Conservation (phyloP, 2,888 invertebrate species). For the Iphiclides podalirius region DNA sequence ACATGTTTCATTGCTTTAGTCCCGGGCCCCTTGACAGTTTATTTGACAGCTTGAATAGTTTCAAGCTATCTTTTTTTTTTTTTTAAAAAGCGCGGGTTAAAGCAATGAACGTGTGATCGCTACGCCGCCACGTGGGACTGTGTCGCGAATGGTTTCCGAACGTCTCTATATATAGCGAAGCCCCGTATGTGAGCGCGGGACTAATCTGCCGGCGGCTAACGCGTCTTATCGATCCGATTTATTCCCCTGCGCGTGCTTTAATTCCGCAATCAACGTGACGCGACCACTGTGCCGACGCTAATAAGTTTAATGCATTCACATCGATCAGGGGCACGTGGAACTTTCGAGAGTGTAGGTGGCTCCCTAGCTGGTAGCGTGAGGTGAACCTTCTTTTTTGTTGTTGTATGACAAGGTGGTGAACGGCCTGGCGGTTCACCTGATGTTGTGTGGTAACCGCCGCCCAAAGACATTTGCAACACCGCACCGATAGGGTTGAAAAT, state of each 20-base stretch:
- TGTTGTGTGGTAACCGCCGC: too few species aligned
- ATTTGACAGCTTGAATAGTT: conserved; percentile 19
- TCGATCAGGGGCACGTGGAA: too few species aligned
- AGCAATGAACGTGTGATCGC: conserved; percentile 66
- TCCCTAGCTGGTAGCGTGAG: too few species aligned
- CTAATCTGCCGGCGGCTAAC: conserved; percentile 24
- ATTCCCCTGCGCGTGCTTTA: conserved; percentile 12
- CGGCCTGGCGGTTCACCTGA: too few species aligned
- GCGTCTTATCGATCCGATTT: conserved; percentile 36
- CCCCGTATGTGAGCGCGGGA: conserved; percentile 18
- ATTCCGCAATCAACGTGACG: too few species aligned
- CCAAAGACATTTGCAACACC: too few species aligned
- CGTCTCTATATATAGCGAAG: conserved; percentile 18
- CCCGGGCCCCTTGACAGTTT: conserved; percentile 42
- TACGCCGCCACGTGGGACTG: conserved; percentile 23
- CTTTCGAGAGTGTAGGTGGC: too few species aligned
- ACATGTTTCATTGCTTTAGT: conserved; percentile 77
- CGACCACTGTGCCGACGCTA: too few species aligned
- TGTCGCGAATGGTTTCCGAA: conserved; percentile 10
- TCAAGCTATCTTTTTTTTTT: conserved; percentile 26
- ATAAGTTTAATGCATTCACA: too few species aligned
- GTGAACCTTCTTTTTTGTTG: too few species aligned
- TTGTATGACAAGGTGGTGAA: too few species aligned
- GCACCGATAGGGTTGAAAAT: too few species aligned
- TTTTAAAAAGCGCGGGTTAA: conserved; percentile 51